Conservation (phyloP, 1,140 invertebrate species). For the Maniola jurtina region DNA sequence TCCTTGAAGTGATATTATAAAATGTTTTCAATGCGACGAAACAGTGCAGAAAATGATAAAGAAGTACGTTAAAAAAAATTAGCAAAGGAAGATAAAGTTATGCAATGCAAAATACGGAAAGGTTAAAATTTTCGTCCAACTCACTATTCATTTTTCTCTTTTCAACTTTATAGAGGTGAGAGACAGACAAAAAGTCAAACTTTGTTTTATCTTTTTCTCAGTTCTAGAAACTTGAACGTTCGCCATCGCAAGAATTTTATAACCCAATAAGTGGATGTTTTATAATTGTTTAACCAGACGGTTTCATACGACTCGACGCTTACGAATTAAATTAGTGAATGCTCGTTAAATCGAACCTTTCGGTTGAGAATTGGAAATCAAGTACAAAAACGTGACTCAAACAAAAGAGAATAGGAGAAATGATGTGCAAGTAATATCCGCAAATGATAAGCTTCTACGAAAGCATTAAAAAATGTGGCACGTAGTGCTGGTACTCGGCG, state of each 20-base stretch:
- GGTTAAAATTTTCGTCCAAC: constrained; percentile 14
- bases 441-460: constrained; percentile 31
- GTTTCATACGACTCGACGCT: not conserved
- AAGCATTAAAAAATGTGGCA: constrained; percentile 28
- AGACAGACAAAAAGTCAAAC: constrained; percentile 14
- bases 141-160: constrained; percentile 14
- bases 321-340: constrained; percentile 12
- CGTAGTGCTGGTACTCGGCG: constrained; percentile 7
- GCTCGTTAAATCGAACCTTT: constrained; percentile 22
- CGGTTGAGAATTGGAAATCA: constrained; percentile 20
- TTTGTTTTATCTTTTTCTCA: constrained; percentile 18
- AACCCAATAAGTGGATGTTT: constrained; percentile 2
- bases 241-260: constrained; percentile 12
- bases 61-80: not conserved
- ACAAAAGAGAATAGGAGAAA: constrained; percentile 28
- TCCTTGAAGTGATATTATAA: too few species aligned
- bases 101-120: constrained; percentile 16
- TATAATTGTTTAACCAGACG: not conserved
- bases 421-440: constrained; percentile 37
- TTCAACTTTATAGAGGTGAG: constrained; percentile 22
- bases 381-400: constrained; percentile 29
- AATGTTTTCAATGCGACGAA: too few species aligned
- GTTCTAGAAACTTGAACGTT: constrained; percentile 8
- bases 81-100: constrained; percentile 4
- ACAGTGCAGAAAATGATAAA: too few species aligned